Evolutionary conservation across 2,888 invertebrate species (phyloP).

Genomic region (Orthosia gracilis): DNA sequence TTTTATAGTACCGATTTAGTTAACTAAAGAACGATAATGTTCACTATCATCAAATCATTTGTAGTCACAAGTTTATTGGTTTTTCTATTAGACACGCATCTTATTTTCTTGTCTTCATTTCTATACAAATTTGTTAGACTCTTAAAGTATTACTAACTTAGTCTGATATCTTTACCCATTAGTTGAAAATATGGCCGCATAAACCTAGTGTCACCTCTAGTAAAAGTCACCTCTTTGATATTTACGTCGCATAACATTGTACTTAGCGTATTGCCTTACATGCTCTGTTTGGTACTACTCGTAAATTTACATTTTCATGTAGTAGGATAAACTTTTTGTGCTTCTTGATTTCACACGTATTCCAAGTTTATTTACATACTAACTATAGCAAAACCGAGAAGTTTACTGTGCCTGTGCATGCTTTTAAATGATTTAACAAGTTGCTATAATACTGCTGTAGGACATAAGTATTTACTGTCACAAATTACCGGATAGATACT

Average conservation of each 20-base stretch:
- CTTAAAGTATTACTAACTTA: background rate
- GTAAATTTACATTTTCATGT: conserved; percentile 41
- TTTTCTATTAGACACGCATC: background rate
- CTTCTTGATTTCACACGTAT: conserved; percentile 41
- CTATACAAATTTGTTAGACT: background rate
- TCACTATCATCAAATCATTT: background rate
- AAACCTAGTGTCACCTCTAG: conserved; percentile 29
- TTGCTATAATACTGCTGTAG: background rate
- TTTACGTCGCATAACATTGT: conserved; percentile 52
- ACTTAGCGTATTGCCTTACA: conserved; percentile 37
- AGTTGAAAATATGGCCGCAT: conserved; percentile 25
- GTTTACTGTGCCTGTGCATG: background rate
- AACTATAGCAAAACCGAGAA: background rate
- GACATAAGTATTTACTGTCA: background rate
- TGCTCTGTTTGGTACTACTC: conserved; percentile 28
- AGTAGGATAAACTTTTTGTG: conserved; percentile 28
- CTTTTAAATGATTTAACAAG: background rate
- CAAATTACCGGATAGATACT: background rate
- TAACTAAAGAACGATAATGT: background rate
- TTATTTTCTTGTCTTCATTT: background rate
- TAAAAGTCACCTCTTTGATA: conserved; percentile 30
- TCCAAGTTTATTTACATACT: background rate
- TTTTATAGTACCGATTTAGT: background rate
- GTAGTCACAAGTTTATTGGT: background rate
- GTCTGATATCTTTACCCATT: conserved; percentile 1